These are phyloP conservation scores for Silurus lanzhouensis DNA, from an alignment of 2,797 vertebrate genomes.

Conservation along the genomic window DNA sequence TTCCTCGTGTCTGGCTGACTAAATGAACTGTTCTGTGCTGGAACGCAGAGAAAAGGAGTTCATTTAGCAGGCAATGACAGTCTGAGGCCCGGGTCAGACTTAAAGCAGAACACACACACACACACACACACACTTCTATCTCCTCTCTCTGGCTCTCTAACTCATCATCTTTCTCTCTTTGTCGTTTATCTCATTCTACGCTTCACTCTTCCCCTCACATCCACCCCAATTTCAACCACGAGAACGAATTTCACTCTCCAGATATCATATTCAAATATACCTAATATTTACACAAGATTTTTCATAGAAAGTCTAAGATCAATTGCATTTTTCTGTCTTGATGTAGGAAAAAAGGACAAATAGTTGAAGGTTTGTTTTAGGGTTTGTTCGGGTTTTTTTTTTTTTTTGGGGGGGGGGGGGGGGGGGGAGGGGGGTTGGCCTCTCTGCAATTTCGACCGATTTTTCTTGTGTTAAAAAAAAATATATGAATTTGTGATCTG, in stretches of 20 bases:
- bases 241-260: not conserved
- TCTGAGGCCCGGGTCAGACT: slow-evolving; percentile 44
- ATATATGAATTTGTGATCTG: not conserved
- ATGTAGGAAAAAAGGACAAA: not conserved
- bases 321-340: not conserved
- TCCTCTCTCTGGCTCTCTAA: not conserved
- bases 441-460: not conserved
- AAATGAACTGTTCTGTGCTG: slow-evolving; percentile 31
- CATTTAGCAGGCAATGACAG: slow-evolving; percentile 61
- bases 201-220: not conserved
- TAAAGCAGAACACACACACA: slow-evolving; percentile 37
- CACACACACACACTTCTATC: slow-evolving; percentile 8
- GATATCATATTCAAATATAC: not conserved
- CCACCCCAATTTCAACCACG: not conserved
- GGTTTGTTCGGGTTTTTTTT: too few species aligned
- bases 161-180: not conserved
- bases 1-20: slow-evolving; percentile 22
- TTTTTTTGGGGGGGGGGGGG: too few species aligned
- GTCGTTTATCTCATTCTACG: not conserved
- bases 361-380: not conserved
- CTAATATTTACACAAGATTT: slow-evolving; percentile 4
- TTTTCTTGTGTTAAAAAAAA: too few species aligned
- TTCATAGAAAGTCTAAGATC: not conserved
- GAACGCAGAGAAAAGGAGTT: slow-evolving; percentile 51
- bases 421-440: too few species aligned